Evolutionary conservation across 2,113 vertebrate species (phyloP), one percentile per base, ranked within the genome.

Genomic region (Thinocorus orbignyianus): DNA sequence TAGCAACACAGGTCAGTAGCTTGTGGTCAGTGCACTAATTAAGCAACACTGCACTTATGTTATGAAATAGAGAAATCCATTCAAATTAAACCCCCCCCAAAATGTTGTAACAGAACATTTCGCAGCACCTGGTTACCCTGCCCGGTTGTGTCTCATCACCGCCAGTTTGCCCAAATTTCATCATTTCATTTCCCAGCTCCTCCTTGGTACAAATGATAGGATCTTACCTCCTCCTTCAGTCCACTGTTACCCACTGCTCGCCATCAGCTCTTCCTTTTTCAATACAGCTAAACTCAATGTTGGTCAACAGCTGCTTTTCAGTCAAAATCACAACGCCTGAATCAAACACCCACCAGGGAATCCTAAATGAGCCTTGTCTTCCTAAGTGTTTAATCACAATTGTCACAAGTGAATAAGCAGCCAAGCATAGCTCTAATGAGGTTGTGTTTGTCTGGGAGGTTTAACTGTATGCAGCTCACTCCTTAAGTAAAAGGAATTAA

Each of bases 321-420:
- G 66, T 78, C 72, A 88, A 70, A 96, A 92, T 52, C 33, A 0
- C 52, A 92, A 96, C 41, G 60, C 68, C 89, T 84, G 71, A 95
- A 96, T 33, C 55, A 82, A 91, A 72, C 41, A 44, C 69, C 52
- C 94, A 78, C 77, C 71, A 84, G 89, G 88, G 85, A 89, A 91
- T 91, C 73, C 31, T 90, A 93, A 94, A 96, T 51, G 39, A 95
- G 71, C 80, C 74, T 81, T 81, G 57, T 83, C 92, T 92, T 95
- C 86, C 86, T 79, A 90, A 89, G 82, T 23, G 2, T 91, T 94
- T 97, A 94, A 96, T 90, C 91, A 92, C 81, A 95, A 93, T 41
- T 83, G 79, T 28, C 77, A 93, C 73, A 77, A 95, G 85, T 31
- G 46, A 94, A 62, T 89, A 92, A 95, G 81, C 83, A 94, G 80